These are phyloP conservation scores for Shinisaurus crocodilurus DNA, from an alignment of 2,113 vertebrate genomes.

Conservation along the genomic window DNA sequence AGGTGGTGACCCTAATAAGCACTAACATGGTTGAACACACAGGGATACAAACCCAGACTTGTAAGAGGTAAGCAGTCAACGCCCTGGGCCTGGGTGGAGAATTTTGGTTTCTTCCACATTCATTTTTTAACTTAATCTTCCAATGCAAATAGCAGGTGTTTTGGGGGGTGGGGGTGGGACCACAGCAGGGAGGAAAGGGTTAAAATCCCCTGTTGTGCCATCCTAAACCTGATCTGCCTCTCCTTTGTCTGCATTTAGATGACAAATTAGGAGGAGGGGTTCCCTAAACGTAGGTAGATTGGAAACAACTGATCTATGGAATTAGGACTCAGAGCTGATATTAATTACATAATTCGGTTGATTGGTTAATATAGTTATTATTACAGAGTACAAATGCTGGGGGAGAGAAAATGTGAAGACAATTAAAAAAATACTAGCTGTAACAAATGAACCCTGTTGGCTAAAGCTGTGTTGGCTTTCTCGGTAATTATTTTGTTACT, in stretches of 20 bases:
- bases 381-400: neutral
- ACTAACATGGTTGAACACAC: no score
- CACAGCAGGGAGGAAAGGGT: neutral
- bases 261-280: neutral
- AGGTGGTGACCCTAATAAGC: no score
- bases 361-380: neutral
- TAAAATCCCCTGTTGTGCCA: neutral
- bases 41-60: no score
- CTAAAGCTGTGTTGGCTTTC: neutral
- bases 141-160: neutral
- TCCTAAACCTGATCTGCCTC: neutral
- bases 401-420: neutral
- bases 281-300: neutral
- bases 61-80: no score
- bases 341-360: neutral
- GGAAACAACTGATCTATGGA: neutral
- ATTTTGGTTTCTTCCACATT: no score
- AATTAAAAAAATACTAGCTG: neutral
- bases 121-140: neutral
- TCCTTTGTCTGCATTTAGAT: neutral
- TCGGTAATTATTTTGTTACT: slow-evolving; percentile 14
- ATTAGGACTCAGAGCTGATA: neutral
- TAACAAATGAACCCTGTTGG: slow-evolving; percentile 20
- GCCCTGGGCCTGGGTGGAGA: neutral
- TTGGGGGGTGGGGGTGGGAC: neutral